A percentile compares a stretch with the other conserved stretches of the same genome.
These are phyloP conservation scores for Thamnophis elegans DNA, from an alignment of 2,797 vertebrate genomes.

Conservation along the genomic window DNA sequence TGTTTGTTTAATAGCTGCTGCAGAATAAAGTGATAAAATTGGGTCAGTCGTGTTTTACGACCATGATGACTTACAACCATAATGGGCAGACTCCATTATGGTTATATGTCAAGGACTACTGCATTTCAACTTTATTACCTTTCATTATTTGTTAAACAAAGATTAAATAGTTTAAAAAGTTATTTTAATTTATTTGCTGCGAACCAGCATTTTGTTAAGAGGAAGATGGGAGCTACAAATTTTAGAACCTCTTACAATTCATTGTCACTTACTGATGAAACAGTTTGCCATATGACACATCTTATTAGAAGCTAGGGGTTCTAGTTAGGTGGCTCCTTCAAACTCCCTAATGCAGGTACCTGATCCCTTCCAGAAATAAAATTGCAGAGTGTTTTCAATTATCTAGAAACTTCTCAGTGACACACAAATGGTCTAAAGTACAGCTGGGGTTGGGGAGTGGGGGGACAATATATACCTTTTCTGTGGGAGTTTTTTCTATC, in stretches of 20 bases:
- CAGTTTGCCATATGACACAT: background rate
- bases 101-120: background rate
- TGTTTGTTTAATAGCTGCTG: background rate
- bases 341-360: background rate
- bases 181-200: background rate
- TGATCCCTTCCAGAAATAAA: background rate
- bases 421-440: background rate
- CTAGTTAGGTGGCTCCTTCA: no score
- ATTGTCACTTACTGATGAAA: background rate
- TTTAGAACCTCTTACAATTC: background rate
- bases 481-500: background rate
- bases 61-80: background rate
- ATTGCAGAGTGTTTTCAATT: background rate
- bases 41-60: background rate
- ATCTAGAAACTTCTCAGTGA: background rate
- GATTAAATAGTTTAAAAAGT: background rate
- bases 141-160: background rate
- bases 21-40: background rate
- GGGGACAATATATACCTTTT: background rate
- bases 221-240: background rate
- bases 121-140: background rate
- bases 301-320: background rate
- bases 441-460: no score
- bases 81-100: background rate
- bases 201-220: background rate